Evolutionary conservation across 2,113 vertebrate genomes (phyloP), one percentile per base, ranked within the genome.

Genomic region (Clupea harengus): DNA sequence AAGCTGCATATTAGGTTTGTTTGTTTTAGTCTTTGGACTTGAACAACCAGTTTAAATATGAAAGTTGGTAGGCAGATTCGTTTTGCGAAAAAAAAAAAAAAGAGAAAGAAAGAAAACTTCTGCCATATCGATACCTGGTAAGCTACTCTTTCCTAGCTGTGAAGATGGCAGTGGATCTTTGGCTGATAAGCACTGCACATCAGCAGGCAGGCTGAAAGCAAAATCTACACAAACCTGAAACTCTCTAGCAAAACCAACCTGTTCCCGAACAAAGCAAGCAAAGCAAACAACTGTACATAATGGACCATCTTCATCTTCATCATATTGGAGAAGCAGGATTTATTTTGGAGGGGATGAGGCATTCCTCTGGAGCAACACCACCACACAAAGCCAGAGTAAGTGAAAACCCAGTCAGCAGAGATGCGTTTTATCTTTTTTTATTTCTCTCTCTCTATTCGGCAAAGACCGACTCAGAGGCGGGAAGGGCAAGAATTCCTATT

Each of bases 401-500:
- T 28, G 28, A 72, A 72, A 72, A 72, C 64, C 25, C 28, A 9
- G n/a, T 72, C 64, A 72, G 64, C 64, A 72, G 9, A 72, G 64
- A 72, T 72, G 64, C 5, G 52, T n/a, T 64, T 64, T n/a, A 45
- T 52, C 46, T 78, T 50, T 32, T 18, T 47, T 28, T 39, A 0
- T n/a, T 32, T 57, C 18, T 9, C 45, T 45, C 52, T 84, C 18
- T 15, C 17, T 10, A 6, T 46, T 39, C n/a, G 46, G 49, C 64
- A 39, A 39, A 39, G 39, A 39, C 39, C 39, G 39, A 39, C 2
- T 82, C n/a, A 81, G n/a, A 64, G 78, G 72, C 52, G 72, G 39
- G 28, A 47, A 88, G 50, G 2, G 85, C 46, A 20, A 64, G 60
- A 64, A 64, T 64, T 32, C 20, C 84, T 83, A 82, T 85, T 78